Conservation (phyloP, 2,113 vertebrate genomes). For the Mobula hypostoma region DNA sequence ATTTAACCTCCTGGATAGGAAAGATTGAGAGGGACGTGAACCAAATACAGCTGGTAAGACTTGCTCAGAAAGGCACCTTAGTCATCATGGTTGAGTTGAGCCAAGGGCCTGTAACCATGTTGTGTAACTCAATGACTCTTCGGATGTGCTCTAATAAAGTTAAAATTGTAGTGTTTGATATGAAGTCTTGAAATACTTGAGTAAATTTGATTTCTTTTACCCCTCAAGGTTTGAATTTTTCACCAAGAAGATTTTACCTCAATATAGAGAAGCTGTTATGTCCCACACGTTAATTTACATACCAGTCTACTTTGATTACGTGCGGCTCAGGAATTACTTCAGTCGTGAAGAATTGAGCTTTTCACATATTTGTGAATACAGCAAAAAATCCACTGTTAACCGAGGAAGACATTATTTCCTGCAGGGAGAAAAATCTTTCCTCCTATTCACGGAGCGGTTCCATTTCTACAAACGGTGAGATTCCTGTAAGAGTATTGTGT, state of each 20-base stretch:
- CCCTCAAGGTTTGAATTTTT: conserved; percentile 81
- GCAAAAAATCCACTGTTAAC: conserved; percentile 65
- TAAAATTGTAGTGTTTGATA: neutral
- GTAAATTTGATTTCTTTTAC: neutral
- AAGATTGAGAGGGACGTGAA: no score
- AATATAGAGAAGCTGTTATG: conserved; percentile 90
- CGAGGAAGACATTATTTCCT: conserved; percentile 78
- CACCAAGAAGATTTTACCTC: conserved; percentile 76
- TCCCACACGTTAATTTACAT: conserved; percentile 87
- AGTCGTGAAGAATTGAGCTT: conserved; percentile 82
- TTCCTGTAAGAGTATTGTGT: neutral
- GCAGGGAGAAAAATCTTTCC: conserved; percentile 78
- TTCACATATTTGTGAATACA: conserved; percentile 79
- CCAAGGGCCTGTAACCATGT: no score
- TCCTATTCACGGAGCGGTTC: conserved; percentile 90
- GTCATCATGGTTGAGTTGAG: no score
- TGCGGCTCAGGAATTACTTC: conserved; percentile 88
- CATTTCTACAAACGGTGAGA: conserved; percentile 92
- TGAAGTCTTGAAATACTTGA: neutral
- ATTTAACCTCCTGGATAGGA: no score
- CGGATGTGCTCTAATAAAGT: neutral
- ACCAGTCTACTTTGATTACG: conserved; percentile 89
- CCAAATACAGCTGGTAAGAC: no score
- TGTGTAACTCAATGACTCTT: neutral
- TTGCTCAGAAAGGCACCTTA: no score